Conservation (phyloP, 2,113 vertebrate genomes). For the Channa argus region DNA sequence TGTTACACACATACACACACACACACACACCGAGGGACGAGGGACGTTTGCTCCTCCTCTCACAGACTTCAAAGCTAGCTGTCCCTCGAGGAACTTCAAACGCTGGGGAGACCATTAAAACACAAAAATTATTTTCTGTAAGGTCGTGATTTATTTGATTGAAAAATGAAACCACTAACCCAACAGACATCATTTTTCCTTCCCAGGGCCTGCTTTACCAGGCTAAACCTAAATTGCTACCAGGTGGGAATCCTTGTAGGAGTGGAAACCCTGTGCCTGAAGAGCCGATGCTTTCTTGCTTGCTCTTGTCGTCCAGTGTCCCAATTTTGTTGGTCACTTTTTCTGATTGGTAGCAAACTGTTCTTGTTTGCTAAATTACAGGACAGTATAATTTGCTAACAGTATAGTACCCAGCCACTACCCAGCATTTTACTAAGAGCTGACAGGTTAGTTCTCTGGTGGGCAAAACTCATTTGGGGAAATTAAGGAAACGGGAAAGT, state of each 20-base stretch:
- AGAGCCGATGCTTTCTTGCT: conserved; percentile 30
- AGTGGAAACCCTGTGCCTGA: conserved; percentile 43
- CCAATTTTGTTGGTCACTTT: too few species aligned
- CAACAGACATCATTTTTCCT: conserved; percentile 78
- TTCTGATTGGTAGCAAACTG: too few species aligned
- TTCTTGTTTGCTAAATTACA: too few species aligned
- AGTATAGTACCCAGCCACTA: too few species aligned
- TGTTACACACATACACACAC: conserved; percentile 37
- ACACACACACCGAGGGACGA: conserved; percentile 28
- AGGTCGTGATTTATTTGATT: conserved; percentile 85
- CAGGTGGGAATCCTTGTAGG: conserved; percentile 78
- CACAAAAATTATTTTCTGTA: conserved; percentile 83
- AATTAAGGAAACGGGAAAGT: too few species aligned
- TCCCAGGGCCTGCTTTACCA: conserved; percentile 69
- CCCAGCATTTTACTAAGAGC: too few species aligned
- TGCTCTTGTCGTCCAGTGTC: conserved; percentile 46
- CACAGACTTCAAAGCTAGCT: conserved; percentile 76
- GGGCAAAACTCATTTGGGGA: too few species aligned
- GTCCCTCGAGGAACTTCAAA: conserved; percentile 80
- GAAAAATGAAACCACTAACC: conserved; percentile 85
- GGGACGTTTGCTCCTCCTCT: conserved; percentile 44
- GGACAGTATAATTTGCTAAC: too few species aligned
- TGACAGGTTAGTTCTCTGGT: too few species aligned
- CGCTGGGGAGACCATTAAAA: conserved; percentile 78
- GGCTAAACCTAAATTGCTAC: conserved; percentile 75